Percentiles rank a stretch among this genome's conserved stretches.
Conservation (phyloP, 2,797 vertebrate species). For the Mergus octosetaceus region DNA sequence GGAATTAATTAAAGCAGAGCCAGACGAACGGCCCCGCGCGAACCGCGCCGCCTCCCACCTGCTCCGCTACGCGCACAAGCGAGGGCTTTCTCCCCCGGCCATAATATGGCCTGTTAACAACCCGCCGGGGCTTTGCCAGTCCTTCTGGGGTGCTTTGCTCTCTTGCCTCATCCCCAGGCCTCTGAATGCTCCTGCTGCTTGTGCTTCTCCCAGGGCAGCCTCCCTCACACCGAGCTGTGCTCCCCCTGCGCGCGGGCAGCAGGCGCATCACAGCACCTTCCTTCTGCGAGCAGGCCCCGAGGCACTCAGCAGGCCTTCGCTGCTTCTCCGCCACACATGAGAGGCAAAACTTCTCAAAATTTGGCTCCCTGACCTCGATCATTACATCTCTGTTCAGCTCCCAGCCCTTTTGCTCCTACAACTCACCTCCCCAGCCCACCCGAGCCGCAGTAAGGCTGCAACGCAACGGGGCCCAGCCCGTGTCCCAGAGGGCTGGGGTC, state of each 20-base stretch:
- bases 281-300: background rate
- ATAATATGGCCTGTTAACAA: background rate
- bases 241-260: background rate
- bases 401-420: background rate
- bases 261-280: background rate
- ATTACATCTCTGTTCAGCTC: background rate
- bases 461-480: background rate
- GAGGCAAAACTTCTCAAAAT: background rate
- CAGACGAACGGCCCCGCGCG: background rate
- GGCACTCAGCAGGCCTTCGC: background rate
- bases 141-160: constrained; percentile 1
- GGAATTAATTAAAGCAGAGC: background rate
- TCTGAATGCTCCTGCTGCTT: constrained; percentile 17
- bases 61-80: background rate
- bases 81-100: background rate
- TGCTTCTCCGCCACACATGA: background rate
- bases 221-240: background rate
- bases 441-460: background rate
- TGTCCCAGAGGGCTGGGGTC: rapidly evolving
- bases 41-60: background rate
- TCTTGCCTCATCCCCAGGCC: background rate
- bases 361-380: background rate
- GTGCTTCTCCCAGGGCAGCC: background rate
- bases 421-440: background rate
- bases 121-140: constrained; percentile 9